These are phyloP conservation scores for Atrina japonica DNA, from an alignment of 2,888 invertebrate genomes.

Conservation along the genomic window DNA sequence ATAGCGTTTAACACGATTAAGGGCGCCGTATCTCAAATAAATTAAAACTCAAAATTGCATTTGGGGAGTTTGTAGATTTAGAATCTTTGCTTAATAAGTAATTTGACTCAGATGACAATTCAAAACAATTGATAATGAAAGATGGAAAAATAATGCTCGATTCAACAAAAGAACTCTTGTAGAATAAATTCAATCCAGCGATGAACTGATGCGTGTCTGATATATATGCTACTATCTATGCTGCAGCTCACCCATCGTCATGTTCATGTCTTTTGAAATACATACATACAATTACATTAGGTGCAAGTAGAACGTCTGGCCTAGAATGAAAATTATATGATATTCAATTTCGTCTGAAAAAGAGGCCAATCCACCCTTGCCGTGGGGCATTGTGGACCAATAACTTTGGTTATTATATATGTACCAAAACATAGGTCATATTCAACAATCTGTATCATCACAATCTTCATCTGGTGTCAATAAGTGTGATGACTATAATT, in stretches of 20 bases:
- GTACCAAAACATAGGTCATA: not conserved
- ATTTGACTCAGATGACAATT: not conserved
- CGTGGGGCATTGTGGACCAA: slow-evolving; percentile 10
- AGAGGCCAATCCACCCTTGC: not conserved
- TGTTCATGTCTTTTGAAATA: slow-evolving; percentile 16
- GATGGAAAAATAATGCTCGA: not conserved
- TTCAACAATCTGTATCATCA: not conserved
- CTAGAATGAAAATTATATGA: slow-evolving; percentile 12
- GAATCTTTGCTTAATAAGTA: not conserved
- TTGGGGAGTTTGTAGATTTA: not conserved
- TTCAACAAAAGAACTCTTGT: not conserved
- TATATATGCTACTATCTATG: slow-evolving; percentile 22
- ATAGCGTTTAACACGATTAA: not conserved
- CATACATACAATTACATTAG: slow-evolving; percentile 20
- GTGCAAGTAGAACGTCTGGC: slow-evolving; percentile 5
- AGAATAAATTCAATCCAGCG: slow-evolving; percentile 10
- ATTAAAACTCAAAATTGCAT: slow-evolving; percentile 5
- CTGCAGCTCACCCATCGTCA: not conserved
- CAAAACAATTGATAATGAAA: slow-evolving; percentile 1
- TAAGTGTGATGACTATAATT: slow-evolving; percentile 27
- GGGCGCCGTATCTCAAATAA: not conserved
- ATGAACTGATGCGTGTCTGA: slow-evolving; percentile 25
- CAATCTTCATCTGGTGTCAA: not conserved
- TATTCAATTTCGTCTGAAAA: slow-evolving; percentile 24
- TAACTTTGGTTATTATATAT: slow-evolving; percentile 24